Base-by-base conservation (phyloP, 2,888 invertebrate genomes). In the Allygus modestus region DNA sequence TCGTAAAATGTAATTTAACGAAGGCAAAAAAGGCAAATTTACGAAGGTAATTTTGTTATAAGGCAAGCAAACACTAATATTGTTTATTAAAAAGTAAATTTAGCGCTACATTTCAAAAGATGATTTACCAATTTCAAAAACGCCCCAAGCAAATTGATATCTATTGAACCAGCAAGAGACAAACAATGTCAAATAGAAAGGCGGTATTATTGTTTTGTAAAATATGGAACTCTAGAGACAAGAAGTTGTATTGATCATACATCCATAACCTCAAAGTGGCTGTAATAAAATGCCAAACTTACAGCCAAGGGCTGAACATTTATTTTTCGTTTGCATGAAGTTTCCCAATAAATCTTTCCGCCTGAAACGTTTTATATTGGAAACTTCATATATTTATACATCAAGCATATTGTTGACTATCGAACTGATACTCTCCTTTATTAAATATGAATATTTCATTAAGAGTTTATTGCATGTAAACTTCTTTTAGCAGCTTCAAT, bases 261-360 rank as follows among this genome's bases (percentile, higher is more conserved):
- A 28, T 31, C 65, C 65, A 65, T 65, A 65, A 65, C 65, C 65
- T 17, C 26, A 65, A 65, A 65, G 28, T 65, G 65, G 31, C 65
- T 65, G 28, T 15, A 65, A 65, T 65, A 65, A 28, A 65, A 65
- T 11, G 65, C 31, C 65, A 65, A 65, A 65, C 65, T 65, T 65
- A 31, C 65, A 65, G 20, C 65, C 17, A 0, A 65, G 28, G 12
- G 65, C 23, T 65, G 4, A 65, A 65, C 65, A 65, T 65, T 65
- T 65, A 31, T 65, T 65, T 65, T 65, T 31, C 65, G 65, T 31
- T 65, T 65, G 65, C 65, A 31, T 65, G 65, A 65, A 65, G 28
- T 65, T 65, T 65, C 28, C 28, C 26, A 17, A 65, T 65, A 65
- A 65, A 65, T 65, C 65, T 65, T 65, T 12, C 46, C 54, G 54